Evolutionary conservation across 2,113 vertebrate genomes (phyloP).

Genomic region (Drymodes brunneopygia): DNA sequence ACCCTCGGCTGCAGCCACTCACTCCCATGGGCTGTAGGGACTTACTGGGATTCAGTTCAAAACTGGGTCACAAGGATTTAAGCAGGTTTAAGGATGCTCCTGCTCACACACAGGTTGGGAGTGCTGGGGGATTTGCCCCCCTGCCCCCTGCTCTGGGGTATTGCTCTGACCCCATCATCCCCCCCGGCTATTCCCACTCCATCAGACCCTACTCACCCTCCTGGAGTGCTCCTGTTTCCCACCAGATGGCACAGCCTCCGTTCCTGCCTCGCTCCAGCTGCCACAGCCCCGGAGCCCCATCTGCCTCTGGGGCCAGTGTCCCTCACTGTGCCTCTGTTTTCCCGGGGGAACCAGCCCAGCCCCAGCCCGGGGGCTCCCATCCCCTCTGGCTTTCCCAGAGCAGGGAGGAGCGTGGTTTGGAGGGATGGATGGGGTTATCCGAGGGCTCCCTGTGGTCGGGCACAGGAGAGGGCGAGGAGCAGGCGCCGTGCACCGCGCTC

Average conservation of each 20-base stretch:
- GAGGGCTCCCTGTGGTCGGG: accelerated
- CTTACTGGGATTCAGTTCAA: not conserved
- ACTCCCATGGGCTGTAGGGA: accelerated
- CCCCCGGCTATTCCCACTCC: not conserved
- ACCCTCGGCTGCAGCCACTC: not conserved
- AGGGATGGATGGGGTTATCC: accelerated
- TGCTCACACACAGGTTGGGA: not conserved
- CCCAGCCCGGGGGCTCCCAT: accelerated
- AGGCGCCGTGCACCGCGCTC: accelerated
- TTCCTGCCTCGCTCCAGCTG: not conserved
- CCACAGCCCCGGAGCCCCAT: accelerated
- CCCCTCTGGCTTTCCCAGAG: not conserved
- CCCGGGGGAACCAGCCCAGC: accelerated
- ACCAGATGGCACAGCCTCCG: accelerated
- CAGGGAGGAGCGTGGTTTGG: not conserved
- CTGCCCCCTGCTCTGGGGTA: accelerated
- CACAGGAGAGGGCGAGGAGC: not conserved
- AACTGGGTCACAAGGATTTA: not conserved
- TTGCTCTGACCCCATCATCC: accelerated
- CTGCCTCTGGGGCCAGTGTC: accelerated
- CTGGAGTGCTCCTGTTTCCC: accelerated
- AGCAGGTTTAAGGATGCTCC: not conserved
- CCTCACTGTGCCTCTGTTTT: accelerated
- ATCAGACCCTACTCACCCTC: not conserved
- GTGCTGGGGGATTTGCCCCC: not conserved